Conservation (phyloP, 2,888 invertebrate species). For the Diaperis boleti region DNA sequence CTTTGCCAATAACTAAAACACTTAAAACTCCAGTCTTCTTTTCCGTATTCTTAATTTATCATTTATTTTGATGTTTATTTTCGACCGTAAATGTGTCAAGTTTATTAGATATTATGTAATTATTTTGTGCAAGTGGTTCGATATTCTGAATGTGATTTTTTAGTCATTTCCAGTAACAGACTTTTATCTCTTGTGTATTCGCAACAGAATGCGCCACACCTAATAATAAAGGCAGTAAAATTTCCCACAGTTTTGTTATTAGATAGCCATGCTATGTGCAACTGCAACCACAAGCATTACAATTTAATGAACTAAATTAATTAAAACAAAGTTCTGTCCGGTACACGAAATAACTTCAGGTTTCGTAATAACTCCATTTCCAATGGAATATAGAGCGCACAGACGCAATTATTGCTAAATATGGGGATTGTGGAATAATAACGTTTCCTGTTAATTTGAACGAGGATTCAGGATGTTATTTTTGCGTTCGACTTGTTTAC, state of each 20-base stretch:
- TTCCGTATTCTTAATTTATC: too few species aligned
- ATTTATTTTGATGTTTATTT: too few species aligned
- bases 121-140: too few species aligned
- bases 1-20: too few species aligned
- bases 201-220: not conserved
- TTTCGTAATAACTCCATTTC: conserved; percentile 19
- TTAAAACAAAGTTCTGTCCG: conserved; percentile 18
- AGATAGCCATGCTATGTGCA: not conserved
- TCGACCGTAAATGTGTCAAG: too few species aligned
- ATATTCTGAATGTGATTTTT: too few species aligned
- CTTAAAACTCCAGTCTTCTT: too few species aligned
- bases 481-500: conserved; percentile 35
- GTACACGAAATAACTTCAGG: conserved; percentile 13
- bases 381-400: conserved; percentile 19
- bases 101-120: too few species aligned
- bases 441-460: conserved; percentile 21
- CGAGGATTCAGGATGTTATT: conserved; percentile 14
- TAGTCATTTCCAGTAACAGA: too few species aligned
- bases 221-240: not conserved
- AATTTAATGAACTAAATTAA: conserved; percentile 24
- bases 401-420: conserved; percentile 27
- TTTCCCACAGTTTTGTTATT: not conserved
- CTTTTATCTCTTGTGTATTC: too few species aligned
- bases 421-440: conserved; percentile 17
- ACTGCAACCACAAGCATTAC: conserved; percentile 2